phyloP scores from a whole-genome alignment of 1,140 invertebrate genomes.

The Calephelis virginiensis region DNA sequence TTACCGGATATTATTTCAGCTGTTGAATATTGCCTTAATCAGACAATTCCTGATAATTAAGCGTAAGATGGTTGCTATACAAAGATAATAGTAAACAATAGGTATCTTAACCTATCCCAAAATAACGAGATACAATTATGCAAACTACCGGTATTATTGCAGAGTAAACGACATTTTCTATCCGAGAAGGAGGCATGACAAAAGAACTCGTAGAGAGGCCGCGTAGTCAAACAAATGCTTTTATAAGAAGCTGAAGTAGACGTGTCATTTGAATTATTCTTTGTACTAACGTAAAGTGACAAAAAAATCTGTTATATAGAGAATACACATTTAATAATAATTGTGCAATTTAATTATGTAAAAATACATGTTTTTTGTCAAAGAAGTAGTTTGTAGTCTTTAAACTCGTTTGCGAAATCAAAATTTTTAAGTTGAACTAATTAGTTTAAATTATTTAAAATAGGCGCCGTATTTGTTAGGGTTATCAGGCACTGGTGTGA shows the following conservation, averaged over 20 bases:
- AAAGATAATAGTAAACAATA: conserved; percentile 2
- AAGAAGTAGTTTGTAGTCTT: too few relatives aligned
- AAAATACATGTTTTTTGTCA: too few relatives aligned
- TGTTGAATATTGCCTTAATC: background rate
- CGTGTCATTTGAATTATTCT: background rate
- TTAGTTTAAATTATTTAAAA: too few relatives aligned
- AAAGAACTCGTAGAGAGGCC: conserved; percentile 5
- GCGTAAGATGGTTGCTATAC: background rate
- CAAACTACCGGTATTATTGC: conserved; percentile 1
- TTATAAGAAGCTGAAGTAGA: background rate
- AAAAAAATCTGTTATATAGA: too few relatives aligned
- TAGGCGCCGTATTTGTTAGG: too few relatives aligned
- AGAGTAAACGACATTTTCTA: background rate
- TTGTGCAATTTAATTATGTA: too few relatives aligned
- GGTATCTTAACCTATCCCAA: background rate
- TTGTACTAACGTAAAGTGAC: too few relatives aligned
- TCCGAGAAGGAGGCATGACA: background rate
- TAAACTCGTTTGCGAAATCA: too few relatives aligned
- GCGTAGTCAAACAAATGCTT: background rate
- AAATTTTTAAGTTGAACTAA: too few relatives aligned
- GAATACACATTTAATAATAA: too few relatives aligned
- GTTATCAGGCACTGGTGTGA: too few relatives aligned
- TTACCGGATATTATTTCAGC: too few relatives aligned
- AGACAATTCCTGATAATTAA: background rate
- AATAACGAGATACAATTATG: background rate